Evolutionary conservation across 2,797 vertebrate species (phyloP), one percentile per base, ranked within the genome.

Genomic region (Champsocephalus gunnari): DNA sequence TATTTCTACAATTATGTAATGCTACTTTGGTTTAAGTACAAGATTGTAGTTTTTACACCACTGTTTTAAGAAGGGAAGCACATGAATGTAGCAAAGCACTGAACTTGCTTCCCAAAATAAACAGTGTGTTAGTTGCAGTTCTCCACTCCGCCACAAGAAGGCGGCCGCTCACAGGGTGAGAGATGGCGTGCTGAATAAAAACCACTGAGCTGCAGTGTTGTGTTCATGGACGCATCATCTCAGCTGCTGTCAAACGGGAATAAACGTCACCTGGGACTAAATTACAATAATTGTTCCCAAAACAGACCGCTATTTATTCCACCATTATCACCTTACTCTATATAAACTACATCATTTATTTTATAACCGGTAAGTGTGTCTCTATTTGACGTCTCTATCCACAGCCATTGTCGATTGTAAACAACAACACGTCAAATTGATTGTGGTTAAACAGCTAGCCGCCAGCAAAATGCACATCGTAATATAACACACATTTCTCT

Each of bases 131-230:
- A 0, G 1, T 11, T 45, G 0, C 60, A 76, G 56, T 84, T 68
- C 66, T n/a, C 53, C 71, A 66, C 50, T 65, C 0, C 12, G 48
- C 85, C 91, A 13, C 83, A 24, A 84, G 91, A 57, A 66, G 89
- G 70, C 88, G 64, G 41, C 0, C 19, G 32, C 41, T 5, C 17
- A 11, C 82, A 3, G 38, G 1, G 0, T 0, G 9, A 6, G 1
- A 8, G 32, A 5, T 59, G 59, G 70, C 53, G 64, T 41, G 71
- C 61, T 50, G 38, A 3, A 4, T 24, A 1, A 4, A 2, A n/a
- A 12, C 56, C 38, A 32, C 66, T 9, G 75, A 80, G 75, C 75
- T 59, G 72, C 71, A 55, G 67, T 10, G 19, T 2, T 61, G 81
- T 9, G 9, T 57, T 64, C 2, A 59, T 16, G 0, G 66, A 1